phyloP scores from a whole-genome alignment of 1,140 invertebrate genomes.

The Frieseomelitta varia region DNA sequence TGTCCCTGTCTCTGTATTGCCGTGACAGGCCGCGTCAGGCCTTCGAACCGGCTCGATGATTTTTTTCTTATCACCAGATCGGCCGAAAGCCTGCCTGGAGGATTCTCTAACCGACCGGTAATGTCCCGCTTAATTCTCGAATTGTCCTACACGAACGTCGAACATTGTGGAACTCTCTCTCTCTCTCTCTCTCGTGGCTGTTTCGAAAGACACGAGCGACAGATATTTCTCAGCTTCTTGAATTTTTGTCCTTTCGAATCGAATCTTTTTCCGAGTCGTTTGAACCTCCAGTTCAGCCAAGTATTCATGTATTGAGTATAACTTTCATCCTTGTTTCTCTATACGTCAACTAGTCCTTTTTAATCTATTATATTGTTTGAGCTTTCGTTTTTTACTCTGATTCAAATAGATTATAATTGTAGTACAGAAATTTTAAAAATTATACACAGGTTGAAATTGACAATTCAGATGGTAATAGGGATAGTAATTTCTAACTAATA shows the following conservation, averaged over 20 bases:
- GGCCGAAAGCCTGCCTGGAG: conserved; percentile 7
- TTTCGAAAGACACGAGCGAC: neutral
- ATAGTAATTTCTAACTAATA: no score
- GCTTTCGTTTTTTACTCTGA: no score
- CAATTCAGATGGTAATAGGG: no score
- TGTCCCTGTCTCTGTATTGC: conserved; percentile 56
- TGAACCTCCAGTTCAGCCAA: neutral
- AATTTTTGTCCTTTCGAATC: neutral
- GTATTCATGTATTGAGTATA: neutral
- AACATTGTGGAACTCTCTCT: no score
- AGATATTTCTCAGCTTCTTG: neutral
- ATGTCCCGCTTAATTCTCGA: neutral
- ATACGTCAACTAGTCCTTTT: no score
- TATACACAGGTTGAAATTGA: no score
- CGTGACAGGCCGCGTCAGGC: conserved; percentile 45
- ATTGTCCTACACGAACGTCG: neutral
- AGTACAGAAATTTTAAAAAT: no score
- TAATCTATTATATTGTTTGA: no score
- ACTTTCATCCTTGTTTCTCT: neutral
- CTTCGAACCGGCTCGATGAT: conserved; percentile 60
- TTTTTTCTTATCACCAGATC: conserved; percentile 65
- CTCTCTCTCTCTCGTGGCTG: neutral
- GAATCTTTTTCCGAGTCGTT: neutral
- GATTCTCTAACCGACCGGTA: conserved; percentile 22
- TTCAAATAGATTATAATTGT: no score